Evolutionary conservation across 2,888 invertebrate species (phyloP).

Genomic region (Ethmia dodecea): DNA sequence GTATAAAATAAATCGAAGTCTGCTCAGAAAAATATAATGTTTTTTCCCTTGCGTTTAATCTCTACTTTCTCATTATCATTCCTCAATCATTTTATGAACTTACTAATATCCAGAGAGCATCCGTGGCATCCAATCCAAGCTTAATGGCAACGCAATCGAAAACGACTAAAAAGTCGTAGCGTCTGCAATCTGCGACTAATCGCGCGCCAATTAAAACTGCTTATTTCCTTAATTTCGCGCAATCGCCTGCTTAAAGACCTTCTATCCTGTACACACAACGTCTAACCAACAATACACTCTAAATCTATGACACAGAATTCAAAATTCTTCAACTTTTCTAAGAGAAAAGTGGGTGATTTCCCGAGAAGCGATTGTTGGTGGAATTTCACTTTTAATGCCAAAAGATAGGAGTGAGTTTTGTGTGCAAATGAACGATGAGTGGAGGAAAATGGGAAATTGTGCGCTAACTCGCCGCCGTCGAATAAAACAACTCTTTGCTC

Average conservation of each 20-base stretch:
- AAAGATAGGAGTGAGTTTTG: constrained; percentile 29
- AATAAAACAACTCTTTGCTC: constrained; percentile 75
- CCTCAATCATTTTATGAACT: too few species aligned
- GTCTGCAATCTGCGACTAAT: constrained; percentile 40
- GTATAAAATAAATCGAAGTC: too few species aligned
- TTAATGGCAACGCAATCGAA: constrained; percentile 35
- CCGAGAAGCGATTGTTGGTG: constrained; percentile 16
- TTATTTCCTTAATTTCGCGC: constrained; percentile 72
- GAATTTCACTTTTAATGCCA: constrained; percentile 25
- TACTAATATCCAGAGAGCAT: not conserved
- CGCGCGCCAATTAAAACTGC: constrained; percentile 67
- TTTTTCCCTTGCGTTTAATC: too few species aligned
- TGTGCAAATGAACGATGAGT: constrained; percentile 35
- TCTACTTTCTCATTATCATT: too few species aligned
- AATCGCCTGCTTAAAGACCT: constrained; percentile 55
- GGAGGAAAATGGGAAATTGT: constrained; percentile 71
- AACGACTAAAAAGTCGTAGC: constrained; percentile 30
- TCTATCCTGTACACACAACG: constrained; percentile 21
- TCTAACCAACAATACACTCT: too few species aligned
- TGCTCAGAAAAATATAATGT: too few species aligned
- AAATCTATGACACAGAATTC: too few species aligned
- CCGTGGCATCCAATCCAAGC: not conserved
- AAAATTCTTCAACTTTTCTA: too few species aligned
- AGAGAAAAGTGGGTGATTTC: constrained; percentile 27
- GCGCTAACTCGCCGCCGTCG: constrained; percentile 62